These are phyloP conservation scores for Philonicus albiceps DNA, from an alignment of 2,888 invertebrate species.

Conservation along the genomic window DNA sequence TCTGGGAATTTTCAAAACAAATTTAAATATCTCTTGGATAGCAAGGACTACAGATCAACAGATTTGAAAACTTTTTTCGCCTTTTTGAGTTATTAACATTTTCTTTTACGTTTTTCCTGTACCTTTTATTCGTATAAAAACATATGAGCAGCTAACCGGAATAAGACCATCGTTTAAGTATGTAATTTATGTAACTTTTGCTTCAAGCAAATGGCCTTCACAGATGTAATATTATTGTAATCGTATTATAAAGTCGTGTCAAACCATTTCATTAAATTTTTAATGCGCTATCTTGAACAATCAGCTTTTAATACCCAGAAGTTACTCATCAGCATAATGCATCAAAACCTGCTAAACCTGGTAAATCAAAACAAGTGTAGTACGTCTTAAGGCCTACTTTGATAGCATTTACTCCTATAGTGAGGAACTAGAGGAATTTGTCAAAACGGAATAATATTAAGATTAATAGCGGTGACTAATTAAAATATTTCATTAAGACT, in stretches of 20 bases:
- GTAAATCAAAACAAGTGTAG: too few species aligned
- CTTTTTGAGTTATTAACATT: not conserved
- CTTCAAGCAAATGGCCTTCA: not conserved
- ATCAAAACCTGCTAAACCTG: too few species aligned
- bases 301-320: not conserved
- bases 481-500: too few species aligned
- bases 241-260: not conserved
- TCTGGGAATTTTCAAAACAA: not conserved
- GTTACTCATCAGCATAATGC: not conserved
- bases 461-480: too few species aligned
- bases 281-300: not conserved
- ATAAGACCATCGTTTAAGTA: not conserved
- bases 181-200: not conserved
- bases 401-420: too few species aligned
- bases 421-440: too few species aligned
- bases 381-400: too few species aligned
- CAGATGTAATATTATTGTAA: not conserved
- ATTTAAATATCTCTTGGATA: not conserved
- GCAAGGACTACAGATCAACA: not conserved
- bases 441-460: too few species aligned
- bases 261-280: not conserved
- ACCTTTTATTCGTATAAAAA: not conserved
- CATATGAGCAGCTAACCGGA: not conserved
- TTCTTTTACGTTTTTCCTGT: too few species aligned
- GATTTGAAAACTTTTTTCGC: not conserved